Base-by-base conservation (phyloP, 1,140 invertebrate species). In the Hypothenemus hampei region DNA sequence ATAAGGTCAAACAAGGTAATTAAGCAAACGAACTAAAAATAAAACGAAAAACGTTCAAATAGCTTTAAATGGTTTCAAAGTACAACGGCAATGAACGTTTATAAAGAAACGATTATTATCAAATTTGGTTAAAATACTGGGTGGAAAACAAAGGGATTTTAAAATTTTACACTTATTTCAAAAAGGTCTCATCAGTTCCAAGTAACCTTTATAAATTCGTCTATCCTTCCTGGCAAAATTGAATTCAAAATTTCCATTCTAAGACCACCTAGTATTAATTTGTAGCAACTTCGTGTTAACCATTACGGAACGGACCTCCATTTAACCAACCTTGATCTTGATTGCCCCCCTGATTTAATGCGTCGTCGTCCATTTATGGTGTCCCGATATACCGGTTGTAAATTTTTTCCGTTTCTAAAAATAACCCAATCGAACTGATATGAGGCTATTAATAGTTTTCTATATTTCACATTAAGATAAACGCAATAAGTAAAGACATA, bases 381-480 rank as follows among this genome's bases (percentile, higher is more conserved):
- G 39, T 40, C 39, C 39, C 39, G 39, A 40, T 40, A 40, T 40
- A 40, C 39, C 39, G 39, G 39, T 40, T 45, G 19, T 29, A 45
- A 45, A 16, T 15, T 24, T 45, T 45, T 45, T 45, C 41, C 16
- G 7, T 10, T 11, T 45, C 21, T 45, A 26, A 45, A 45, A 45
- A 45, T 45, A 24, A 24, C 21, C 41, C n/a, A 26, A 24, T 23
- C 41, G 15, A 15, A 18, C 13, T 40, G 39, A 40, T 13, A 40
- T 20, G 19, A 20, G 10, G 11, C 41, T 26, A 45, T 29, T 26
- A 24, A 45, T 24, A 45, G 24, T 13, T 24, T 23, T 18, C 20
- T 8, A 26, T 16, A 45, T 45, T 26, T 45, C 26, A 29, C 26
- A 23, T 21, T 45, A 45, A n/a, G n/a, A n/a, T n/a, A n/a, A n/a